Evolutionary conservation across 2,888 invertebrate species (phyloP), one percentile per base, ranked within the genome.

Genomic region (Agapetus fuscipes): DNA sequence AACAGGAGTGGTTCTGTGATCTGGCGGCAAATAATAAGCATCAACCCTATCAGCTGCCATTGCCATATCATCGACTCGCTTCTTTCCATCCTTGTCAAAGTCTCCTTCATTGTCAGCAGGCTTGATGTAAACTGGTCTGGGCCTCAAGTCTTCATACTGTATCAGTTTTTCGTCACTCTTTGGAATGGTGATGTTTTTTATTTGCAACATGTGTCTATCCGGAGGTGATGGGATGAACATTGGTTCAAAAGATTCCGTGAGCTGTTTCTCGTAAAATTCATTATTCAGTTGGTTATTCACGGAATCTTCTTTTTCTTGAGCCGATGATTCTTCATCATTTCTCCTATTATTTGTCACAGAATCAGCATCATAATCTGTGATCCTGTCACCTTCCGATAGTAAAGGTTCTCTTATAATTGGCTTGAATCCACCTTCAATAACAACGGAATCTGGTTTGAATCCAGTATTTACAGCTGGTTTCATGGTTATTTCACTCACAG

Each of bases 351-450:
- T 72, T n/a, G 61, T 55, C 34, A 58, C 56, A 3, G 60, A 47
- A 48, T 64, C 59, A n/a, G 56, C 56, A 17, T 55, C 56, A 15
- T 47, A 49, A 35, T 47, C 43, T 3, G 67, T 56, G 43, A 73
- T 67, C 51, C 74, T 63, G 38, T 76, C 72, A 56, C 74, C 69
- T 15, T 64, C 62, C 32, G 69, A 62, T 61, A 62, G 69, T 39
- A 63, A 52, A 28, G 61, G 67, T 56, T 73, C 75, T 36, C 72
- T 64, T 6, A 81, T 72, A 14, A 88, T 87, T 0, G 89, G 88
- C 48, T 80, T 83, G 53, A 89, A 89, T 0, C 88, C 88, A 40
- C 84, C 79, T 61, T 89, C 88, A 10, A 88, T 79, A 0, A 87
- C 80, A 3, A 89, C 79, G 0, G 84, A 80, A 49, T 79, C 79